phyloP scores from a whole-genome alignment of 2,797 vertebrate species.

The Takifugu ocellatus region DNA sequence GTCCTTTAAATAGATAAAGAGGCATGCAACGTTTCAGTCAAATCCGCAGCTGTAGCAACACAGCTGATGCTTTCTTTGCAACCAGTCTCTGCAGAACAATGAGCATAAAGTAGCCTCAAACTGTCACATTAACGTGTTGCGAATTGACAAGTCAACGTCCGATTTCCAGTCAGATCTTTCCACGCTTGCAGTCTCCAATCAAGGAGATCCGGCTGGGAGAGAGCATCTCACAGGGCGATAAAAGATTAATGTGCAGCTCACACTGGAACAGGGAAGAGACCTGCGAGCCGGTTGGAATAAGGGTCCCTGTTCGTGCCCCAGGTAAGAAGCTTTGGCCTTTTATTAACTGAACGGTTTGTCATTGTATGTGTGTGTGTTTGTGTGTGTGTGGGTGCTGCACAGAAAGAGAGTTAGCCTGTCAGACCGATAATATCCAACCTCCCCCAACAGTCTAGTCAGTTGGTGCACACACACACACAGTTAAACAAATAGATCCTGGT shows the following conservation, averaged over 20 bases:
- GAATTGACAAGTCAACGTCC: slow-evolving; percentile 49
- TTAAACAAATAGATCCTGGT: slow-evolving; percentile 25
- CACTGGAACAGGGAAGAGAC: slow-evolving; percentile 39
- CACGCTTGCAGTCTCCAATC: slow-evolving; percentile 27
- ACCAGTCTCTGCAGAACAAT: slow-evolving; percentile 52
- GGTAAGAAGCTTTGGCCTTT: slow-evolving; percentile 71
- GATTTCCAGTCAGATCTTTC: slow-evolving; percentile 17
- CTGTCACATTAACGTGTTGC: slow-evolving; percentile 25
- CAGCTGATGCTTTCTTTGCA: slow-evolving; percentile 14
- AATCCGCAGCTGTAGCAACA: slow-evolving; percentile 32
- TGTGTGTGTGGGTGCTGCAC: slow-evolving; percentile 19
- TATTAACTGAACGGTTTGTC: slow-evolving; percentile 46
- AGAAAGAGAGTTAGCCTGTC: slow-evolving; percentile 26
- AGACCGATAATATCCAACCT: slow-evolving; percentile 30
- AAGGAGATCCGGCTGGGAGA: slow-evolving; percentile 12
- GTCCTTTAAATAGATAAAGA: slow-evolving; percentile 54
- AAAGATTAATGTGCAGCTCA: slow-evolving; percentile 56
- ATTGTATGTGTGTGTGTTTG: slow-evolving; percentile 38
- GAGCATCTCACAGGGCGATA: slow-evolving; percentile 34
- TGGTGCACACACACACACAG: slow-evolving; percentile 15
- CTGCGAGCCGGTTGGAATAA: slow-evolving; percentile 59
- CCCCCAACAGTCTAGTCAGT: slow-evolving; percentile 23
- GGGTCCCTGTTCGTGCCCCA: slow-evolving; percentile 66
- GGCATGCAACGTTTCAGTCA: slow-evolving; percentile 57
- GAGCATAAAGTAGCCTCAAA: slow-evolving; percentile 43